Percentiles rank a stretch among this genome's conserved stretches.
These are phyloP conservation scores for Enteromius paludinosus DNA, from an alignment of 2,797 vertebrate genomes.

Conservation along the genomic window DNA sequence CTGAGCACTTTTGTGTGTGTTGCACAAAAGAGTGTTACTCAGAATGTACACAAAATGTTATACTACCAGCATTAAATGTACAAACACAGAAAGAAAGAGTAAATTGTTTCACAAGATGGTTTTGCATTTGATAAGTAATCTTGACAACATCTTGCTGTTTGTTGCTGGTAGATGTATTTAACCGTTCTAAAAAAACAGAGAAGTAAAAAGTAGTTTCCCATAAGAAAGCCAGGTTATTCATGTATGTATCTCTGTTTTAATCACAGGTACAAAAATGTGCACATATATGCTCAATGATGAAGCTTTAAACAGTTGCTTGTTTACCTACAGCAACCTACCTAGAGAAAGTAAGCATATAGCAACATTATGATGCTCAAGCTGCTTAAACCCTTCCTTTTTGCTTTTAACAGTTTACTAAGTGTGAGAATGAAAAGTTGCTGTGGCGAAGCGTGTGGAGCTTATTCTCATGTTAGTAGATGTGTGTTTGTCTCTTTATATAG, in stretches of 20 bases:
- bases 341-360: background rate
- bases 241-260: background rate
- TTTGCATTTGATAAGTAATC: background rate
- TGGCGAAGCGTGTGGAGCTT: background rate
- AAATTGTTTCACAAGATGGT: background rate
- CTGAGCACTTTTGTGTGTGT: slow-evolving; percentile 8
- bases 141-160: slow-evolving; percentile 8
- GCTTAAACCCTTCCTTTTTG: background rate
- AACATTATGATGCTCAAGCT: background rate
- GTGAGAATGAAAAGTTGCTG: background rate
- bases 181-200: background rate
- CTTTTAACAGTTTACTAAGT: background rate
- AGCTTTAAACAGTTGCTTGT: background rate
- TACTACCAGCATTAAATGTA: background rate
- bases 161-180: background rate
- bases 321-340: background rate
- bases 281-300: background rate
- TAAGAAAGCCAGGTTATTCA: background rate
- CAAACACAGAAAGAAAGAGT: background rate
- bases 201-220: background rate
- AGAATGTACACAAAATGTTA: background rate
- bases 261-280: background rate
- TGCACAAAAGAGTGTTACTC: background rate
- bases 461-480: background rate
- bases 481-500: background rate